Percentiles rank a stretch among this genome's conserved stretches.
Evolutionary conservation across 2,113 vertebrate species (phyloP).

Genomic region (Parus major): DNA sequence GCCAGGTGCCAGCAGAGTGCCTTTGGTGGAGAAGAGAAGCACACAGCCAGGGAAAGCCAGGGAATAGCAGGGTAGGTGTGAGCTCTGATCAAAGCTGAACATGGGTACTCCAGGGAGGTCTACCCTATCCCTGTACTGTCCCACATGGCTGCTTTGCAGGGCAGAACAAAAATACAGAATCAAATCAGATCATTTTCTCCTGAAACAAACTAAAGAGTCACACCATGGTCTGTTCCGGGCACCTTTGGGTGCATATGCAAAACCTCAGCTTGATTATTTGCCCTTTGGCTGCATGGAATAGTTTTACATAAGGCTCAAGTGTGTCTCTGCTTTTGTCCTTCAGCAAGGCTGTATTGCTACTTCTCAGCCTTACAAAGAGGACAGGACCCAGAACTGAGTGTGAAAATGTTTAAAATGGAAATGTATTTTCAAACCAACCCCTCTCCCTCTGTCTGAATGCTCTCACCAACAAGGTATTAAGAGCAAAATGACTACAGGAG

Average conservation of each 20-base stretch:
- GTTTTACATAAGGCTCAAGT: background rate
- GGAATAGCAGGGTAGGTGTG: background rate
- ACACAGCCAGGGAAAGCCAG: fast-evolving
- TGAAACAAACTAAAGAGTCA: background rate
- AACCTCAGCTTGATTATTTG: background rate
- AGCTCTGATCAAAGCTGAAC: background rate
- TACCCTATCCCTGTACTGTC: background rate
- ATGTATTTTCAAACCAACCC: background rate
- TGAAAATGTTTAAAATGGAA: background rate
- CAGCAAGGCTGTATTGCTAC: background rate
- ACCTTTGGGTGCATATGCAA: background rate
- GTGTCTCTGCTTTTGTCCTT: background rate
- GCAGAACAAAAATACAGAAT: background rate
- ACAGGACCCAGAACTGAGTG: background rate
- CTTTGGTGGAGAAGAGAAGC: background rate
- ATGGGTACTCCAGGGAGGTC: background rate
- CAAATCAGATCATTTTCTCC: background rate
- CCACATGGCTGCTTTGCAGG: fast-evolving
- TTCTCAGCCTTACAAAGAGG: background rate
- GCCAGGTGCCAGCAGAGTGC: background rate
- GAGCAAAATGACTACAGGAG: background rate
- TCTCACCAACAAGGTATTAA: background rate
- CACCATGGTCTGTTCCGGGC: fast-evolving
- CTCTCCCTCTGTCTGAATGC: background rate
- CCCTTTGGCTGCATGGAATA: background rate